Conservation (phyloP, 1,140 invertebrate species). For the Pseudobourletiella spinata region DNA sequence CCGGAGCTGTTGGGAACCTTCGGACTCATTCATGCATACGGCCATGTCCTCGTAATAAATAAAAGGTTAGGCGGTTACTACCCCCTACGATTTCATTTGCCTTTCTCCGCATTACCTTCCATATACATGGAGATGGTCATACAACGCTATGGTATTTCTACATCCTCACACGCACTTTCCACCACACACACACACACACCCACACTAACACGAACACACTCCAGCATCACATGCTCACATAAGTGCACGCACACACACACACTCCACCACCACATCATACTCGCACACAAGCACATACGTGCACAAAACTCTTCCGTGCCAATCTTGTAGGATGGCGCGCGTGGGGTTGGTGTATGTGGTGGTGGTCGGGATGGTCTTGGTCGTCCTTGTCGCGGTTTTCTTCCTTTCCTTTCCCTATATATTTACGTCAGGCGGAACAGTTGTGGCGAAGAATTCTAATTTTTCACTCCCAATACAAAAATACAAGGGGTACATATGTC, state of each 20-base stretch:
- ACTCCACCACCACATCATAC: too few species aligned
- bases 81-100: background rate
- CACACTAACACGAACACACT: too few species aligned
- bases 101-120: background rate
- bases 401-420: background rate
- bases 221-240: too few species aligned
- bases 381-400: too few species aligned
- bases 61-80: background rate
- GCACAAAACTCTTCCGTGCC: too few species aligned
- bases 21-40: background rate
- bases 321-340: too few species aligned
- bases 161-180: background rate
- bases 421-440: background rate
- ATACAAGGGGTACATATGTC: too few species aligned
- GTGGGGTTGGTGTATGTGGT: too few species aligned
- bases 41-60: background rate
- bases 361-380: too few species aligned
- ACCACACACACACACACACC: too few species aligned
- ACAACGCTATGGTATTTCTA: background rate
- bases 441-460: background rate
- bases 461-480: background rate
- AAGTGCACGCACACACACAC: too few species aligned
- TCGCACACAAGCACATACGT: too few species aligned
- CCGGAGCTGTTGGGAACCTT: background rate
- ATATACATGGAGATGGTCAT: background rate